Percentiles rank a stretch among this genome's conserved stretches.
These are phyloP conservation scores for Sebastes schlegelii DNA, from an alignment of 2,113 vertebrate genomes.

Conservation along the genomic window DNA sequence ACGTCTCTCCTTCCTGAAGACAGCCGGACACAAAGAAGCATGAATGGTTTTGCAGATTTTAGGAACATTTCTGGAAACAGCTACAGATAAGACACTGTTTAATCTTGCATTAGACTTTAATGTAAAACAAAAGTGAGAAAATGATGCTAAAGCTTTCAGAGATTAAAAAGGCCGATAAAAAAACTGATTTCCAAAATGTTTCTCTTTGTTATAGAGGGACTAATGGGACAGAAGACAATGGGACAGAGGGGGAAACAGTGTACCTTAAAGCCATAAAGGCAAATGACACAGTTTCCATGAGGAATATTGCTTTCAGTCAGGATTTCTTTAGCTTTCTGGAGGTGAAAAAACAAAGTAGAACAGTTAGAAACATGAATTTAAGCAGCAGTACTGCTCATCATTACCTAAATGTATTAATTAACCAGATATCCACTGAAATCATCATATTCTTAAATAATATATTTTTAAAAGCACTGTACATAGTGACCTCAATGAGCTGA, in stretches of 20 bases:
- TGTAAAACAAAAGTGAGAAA: too few species aligned
- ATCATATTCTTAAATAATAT: background rate
- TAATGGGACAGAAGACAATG: too few species aligned
- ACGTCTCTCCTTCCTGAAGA: conserved; percentile 90
- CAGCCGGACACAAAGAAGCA: background rate
- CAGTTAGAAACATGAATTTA: background rate
- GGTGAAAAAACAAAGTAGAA: background rate
- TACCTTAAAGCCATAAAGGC: conserved; percentile 95
- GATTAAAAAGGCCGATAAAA: too few species aligned
- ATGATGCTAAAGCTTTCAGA: too few species aligned
- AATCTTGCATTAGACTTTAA: background rate
- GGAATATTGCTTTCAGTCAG: conserved; percentile 97
- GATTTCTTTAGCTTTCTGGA: conserved; percentile 97
- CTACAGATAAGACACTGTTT: background rate
- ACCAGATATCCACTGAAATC: background rate
- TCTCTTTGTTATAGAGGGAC: too few species aligned
- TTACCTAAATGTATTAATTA: background rate
- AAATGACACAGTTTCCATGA: conserved; percentile 95
- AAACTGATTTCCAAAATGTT: too few species aligned
- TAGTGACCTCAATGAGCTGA: conserved; percentile 85
- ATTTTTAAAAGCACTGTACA: background rate
- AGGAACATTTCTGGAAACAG: background rate
- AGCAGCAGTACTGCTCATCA: background rate
- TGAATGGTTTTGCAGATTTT: background rate
- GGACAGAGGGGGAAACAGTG: background rate